These are phyloP conservation scores for Pseudolaguvia tuberculata DNA, from an alignment of 2,113 vertebrate species.

Conservation along the genomic window DNA sequence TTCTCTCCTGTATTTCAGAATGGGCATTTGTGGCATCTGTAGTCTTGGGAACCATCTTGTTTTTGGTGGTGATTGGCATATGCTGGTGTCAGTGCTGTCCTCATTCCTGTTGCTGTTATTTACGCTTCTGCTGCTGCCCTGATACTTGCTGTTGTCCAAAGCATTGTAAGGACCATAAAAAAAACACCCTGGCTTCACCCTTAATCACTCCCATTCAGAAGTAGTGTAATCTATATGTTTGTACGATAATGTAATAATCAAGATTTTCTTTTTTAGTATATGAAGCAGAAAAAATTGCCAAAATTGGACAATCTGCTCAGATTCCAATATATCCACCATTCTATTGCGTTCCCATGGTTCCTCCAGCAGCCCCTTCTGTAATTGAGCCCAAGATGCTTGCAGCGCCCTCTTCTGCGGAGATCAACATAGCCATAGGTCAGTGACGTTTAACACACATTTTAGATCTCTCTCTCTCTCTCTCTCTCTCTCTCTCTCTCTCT, in stretches of 20 bases:
- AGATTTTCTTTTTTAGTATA: conserved; percentile 74
- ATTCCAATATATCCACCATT: conserved; percentile 83
- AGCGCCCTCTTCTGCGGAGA: conserved; percentile 71
- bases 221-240: neutral
- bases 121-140: conserved; percentile 93
- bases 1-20: conserved; percentile 67
- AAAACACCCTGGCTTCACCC: neutral
- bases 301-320: conserved; percentile 72
- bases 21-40: conserved; percentile 94
- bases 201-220: conserved; percentile 11
- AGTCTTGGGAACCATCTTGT: conserved; percentile 77
- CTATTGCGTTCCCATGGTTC: conserved; percentile 81
- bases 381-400: conserved; percentile 78
- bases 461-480: neutral
- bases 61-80: conserved; percentile 86
- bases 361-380: conserved; percentile 74
- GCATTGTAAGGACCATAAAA: conserved; percentile 75
- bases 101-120: conserved; percentile 95
- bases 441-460: neutral
- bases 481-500: too few relatives aligned
- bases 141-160: conserved; percentile 96
- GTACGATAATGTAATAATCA: neutral
- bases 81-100: conserved; percentile 99
- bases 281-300: conserved; percentile 89
- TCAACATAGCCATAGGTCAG: conserved; percentile 66